Percentiles rank a stretch among this genome's conserved stretches.
phyloP scores from a whole-genome alignment of 1,140 invertebrate species.

The Hyles euphorbiae region DNA sequence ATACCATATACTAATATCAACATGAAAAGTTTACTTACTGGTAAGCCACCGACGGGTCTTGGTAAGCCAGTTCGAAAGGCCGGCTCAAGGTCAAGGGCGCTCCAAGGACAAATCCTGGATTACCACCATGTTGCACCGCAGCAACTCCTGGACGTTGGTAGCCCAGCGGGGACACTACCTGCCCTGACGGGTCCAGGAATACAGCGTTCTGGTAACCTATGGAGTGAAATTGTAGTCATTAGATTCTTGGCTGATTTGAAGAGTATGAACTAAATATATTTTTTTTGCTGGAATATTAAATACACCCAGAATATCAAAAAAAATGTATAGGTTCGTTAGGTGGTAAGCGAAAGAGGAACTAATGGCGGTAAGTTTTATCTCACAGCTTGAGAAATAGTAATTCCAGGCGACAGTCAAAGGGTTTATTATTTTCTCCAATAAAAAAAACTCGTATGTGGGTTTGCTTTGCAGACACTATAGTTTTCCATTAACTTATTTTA shows the following conservation, averaged over 20 bases:
- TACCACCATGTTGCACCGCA: slow-evolving; percentile 21
- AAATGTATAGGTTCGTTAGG: no score
- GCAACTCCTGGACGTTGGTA: slow-evolving; percentile 20
- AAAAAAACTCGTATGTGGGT: no score
- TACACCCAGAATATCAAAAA: no score
- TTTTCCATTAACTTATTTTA: no score
- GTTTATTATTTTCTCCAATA: no score
- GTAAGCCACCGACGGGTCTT: slow-evolving; percentile 31
- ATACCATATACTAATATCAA: no score
- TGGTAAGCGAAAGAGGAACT: no score
- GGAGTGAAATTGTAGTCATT: no score
- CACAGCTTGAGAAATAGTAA: no score
- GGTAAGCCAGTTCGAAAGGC: slow-evolving; percentile 38
- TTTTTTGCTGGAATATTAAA: neutral
- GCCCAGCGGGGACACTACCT: slow-evolving; percentile 30
- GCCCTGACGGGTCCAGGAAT: slow-evolving; percentile 39
- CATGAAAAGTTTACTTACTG: slow-evolving; percentile 26
- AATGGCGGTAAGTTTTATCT: no score
- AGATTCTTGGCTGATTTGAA: neutral
- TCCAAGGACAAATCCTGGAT: slow-evolving; percentile 30
- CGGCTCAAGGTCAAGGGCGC: slow-evolving; percentile 19
- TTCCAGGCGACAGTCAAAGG: no score
- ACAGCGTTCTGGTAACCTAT: slow-evolving; percentile 53
- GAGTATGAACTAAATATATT: neutral
- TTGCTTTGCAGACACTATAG: no score